Evolutionary conservation across 2,888 invertebrate species (phyloP).

Genomic region (Reticulitermes lucifugus): DNA sequence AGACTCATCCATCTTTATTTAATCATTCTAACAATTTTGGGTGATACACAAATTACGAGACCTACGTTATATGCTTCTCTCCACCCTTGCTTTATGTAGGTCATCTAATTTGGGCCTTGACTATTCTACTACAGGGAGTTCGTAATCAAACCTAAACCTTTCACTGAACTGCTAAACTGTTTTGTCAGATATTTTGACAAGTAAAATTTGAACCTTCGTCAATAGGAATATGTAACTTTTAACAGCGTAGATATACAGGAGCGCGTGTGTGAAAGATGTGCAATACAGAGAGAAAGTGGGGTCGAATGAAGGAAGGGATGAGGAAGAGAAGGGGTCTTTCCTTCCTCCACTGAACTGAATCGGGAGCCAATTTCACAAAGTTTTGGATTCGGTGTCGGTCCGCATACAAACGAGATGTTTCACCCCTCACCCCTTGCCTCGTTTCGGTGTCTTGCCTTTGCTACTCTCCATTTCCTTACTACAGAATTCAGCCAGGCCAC

Average conservation of each 20-base stretch:
- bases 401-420: constrained; percentile 66
- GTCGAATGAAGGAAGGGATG: constrained; percentile 54
- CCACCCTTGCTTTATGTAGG: too few relatives aligned
- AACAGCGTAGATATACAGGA: constrained; percentile 64
- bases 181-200: neutral
- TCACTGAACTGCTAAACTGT: neutral
- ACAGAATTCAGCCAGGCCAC: neutral
- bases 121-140: too few relatives aligned
- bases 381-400: constrained; percentile 65
- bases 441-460: neutral
- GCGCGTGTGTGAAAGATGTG: constrained; percentile 59
- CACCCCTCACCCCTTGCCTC: constrained; percentile 1
- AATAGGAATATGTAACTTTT: constrained; percentile 61
- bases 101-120: too few relatives aligned
- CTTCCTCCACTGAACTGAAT: constrained; percentile 68
- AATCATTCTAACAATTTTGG: too few relatives aligned
- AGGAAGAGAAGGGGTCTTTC: constrained; percentile 60
- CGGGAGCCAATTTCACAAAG: constrained; percentile 69
- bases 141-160: neutral
- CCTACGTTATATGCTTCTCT: too few relatives aligned
- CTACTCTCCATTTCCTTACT: constrained; percentile 25
- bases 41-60: too few relatives aligned
- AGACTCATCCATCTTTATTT: too few relatives aligned
- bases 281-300: constrained; percentile 22
- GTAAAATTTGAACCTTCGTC: constrained; percentile 47